phyloP scores from a whole-genome alignment of 1,140 invertebrate genomes.

The Drosophila bifasciata region DNA sequence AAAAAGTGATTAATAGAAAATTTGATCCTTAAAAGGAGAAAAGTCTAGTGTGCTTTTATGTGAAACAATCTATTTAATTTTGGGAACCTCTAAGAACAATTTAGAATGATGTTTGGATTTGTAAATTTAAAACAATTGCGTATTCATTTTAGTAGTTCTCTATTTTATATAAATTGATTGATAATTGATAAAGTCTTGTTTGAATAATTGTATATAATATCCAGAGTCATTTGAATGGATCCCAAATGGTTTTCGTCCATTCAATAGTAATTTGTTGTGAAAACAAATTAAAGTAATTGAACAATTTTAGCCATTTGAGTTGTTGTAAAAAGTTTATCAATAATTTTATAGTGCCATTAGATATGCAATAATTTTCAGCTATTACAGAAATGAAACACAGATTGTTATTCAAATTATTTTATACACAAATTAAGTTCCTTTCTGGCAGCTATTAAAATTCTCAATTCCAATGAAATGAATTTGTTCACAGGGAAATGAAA shows the following conservation, averaged over 20 bases:
- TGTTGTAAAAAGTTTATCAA: background rate
- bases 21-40: too few relatives aligned
- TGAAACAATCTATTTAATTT: background rate
- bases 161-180: background rate
- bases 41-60: too few relatives aligned
- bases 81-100: too few relatives aligned
- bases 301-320: background rate
- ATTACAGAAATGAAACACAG: background rate
- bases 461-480: slow-evolving; percentile 17
- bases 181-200: background rate
- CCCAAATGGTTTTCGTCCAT: background rate
- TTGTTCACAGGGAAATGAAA: slow-evolving; percentile 26
- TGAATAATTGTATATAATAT: slow-evolving; percentile 7
- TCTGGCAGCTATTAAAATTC: slow-evolving; percentile 23
- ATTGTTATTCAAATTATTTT: background rate
- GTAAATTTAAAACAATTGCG: too few relatives aligned
- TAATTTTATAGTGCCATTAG: too few relatives aligned
- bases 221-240: background rate
- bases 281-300: slow-evolving; percentile 28
- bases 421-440: slow-evolving; percentile 20
- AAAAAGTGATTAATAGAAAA: too few relatives aligned
- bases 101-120: too few relatives aligned
- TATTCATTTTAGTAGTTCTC: background rate
- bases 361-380: too few relatives aligned
- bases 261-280: slow-evolving; percentile 8